Evolutionary conservation across 2,113 vertebrate genomes (phyloP), one percentile per base, ranked within the genome.

Genomic region (Pleuronectes platessa): DNA sequence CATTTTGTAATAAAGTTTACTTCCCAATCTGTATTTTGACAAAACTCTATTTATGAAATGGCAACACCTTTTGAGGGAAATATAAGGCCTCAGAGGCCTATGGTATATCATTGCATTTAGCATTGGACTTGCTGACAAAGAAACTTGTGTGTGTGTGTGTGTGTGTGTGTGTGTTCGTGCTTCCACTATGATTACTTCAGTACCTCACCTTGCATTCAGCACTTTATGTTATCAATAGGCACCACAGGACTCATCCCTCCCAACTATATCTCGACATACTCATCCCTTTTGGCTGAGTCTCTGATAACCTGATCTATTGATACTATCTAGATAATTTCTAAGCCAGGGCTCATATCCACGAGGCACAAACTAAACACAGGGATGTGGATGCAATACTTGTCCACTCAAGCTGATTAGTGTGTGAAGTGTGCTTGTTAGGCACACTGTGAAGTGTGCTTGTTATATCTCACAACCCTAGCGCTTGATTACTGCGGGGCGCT

Each of bases 351-450:
- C n/a, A 9, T 42, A 59, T 76, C 71, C 17, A 20, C 17, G 14
- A 68, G 56, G 51, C 18, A 20, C 40, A 54, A 74, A 60, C 55
- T 37, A 27, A 83, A 82, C 11, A 27, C 76, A 0, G 64, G 76
- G 76, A 74, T 54, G 76, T 53, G 78, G 74, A 84, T 68, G 78
- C 71, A 21, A 63, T 40, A 60, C 65, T 71, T 71, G 85, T 90
- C 84, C 81, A 84, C 90, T 91, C 47, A 20, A 89, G 81, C 86
- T 87, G 84, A 90, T 92, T 89, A 92, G 85, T 75, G 76, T 79
- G 86, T 88, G 88, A 85, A 91, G 91, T 90, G 86, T 49, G 73
- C 86, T 89, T 89, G 85, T 92, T 88, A 85, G 86, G 67, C 77
- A 64, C 45, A 86, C 88, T 78, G 82, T 89, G 85, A 82, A 88